A percentile compares a stretch with the other conserved stretches of the same genome.
phyloP scores from a whole-genome alignment of 2,113 vertebrate genomes.

The Orthonyx spaldingii region DNA sequence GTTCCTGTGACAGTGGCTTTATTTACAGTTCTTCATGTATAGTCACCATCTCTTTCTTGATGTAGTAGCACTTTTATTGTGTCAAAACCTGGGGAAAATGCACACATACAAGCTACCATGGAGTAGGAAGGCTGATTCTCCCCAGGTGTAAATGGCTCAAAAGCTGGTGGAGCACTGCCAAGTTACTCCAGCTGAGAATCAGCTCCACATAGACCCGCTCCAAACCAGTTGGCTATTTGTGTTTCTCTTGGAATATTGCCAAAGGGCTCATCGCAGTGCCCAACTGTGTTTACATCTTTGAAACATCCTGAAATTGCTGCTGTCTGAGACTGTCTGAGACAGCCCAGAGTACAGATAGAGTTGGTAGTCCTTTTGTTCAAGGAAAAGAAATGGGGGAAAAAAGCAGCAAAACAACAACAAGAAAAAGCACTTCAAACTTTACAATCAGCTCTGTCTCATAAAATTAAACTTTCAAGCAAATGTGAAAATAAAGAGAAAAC shows the following conservation, averaged over 20 bases:
- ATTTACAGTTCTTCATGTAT: neutral
- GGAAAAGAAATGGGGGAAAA: neutral
- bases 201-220: neutral
- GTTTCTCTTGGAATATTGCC: neutral
- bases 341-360: neutral
- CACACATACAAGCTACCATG: fast-evolving
- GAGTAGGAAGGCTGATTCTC: neutral
- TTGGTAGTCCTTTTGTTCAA: slow-evolving; percentile 17
- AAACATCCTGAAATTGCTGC: slow-evolving; percentile 40
- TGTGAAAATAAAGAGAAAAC: slow-evolving; percentile 54
- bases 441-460: slow-evolving; percentile 39
- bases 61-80: neutral
- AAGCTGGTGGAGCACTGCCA: slow-evolving; percentile 5
- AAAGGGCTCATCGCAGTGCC: slow-evolving; percentile 18
- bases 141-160: neutral
- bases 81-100: neutral
- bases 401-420: neutral
- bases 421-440: slow-evolving; percentile 21
- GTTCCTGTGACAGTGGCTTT: neutral
- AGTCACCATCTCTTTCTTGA: neutral
- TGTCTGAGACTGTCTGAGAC: slow-evolving; percentile 21
- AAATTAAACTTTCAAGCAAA: slow-evolving; percentile 58
- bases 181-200: slow-evolving; percentile 28
- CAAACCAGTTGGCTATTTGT: slow-evolving; percentile 25
- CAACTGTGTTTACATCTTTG: slow-evolving; percentile 59